Evolutionary conservation across 2,797 vertebrate genomes (phyloP).

Genomic region (Myotis vivesi): DNA sequence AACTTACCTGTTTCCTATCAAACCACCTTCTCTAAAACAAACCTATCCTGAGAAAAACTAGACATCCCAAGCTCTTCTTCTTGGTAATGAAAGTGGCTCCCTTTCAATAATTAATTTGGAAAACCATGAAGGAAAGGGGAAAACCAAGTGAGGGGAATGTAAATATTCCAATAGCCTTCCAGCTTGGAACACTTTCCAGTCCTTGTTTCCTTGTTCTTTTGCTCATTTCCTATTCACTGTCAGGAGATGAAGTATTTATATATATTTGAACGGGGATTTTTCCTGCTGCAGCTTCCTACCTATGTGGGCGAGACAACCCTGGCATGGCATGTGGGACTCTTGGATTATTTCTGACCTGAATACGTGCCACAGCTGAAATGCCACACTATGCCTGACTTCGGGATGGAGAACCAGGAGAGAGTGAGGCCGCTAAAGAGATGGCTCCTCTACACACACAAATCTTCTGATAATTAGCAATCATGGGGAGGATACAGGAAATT

Average conservation of each 20-base stretch:
- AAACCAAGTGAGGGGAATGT: background rate
- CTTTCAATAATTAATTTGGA: background rate
- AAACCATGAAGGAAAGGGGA: background rate
- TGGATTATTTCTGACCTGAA: background rate
- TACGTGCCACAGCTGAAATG: background rate
- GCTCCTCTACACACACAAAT: background rate
- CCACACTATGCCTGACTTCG: background rate
- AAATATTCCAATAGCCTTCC: background rate
- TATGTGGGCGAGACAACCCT: background rate
- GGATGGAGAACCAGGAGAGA: background rate
- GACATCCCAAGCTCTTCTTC: background rate
- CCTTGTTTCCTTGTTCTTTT: background rate
- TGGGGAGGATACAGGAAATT: slow-evolving; percentile 10
- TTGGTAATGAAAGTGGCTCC: background rate
- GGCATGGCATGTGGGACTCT: background rate
- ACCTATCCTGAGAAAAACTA: background rate
- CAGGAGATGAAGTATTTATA: background rate
- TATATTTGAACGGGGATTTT: background rate
- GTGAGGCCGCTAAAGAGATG: background rate
- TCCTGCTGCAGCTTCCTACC: background rate
- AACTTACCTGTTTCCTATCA: background rate
- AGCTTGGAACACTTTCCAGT: background rate
- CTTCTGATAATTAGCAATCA: slow-evolving; percentile 44
- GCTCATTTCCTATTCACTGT: background rate
- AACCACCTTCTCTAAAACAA: background rate